A percentile compares a stretch with the other conserved stretches of the same genome.
These are phyloP conservation scores for Bombyx mandarina DNA, from an alignment of 1,140 invertebrate species.

Conservation along the genomic window DNA sequence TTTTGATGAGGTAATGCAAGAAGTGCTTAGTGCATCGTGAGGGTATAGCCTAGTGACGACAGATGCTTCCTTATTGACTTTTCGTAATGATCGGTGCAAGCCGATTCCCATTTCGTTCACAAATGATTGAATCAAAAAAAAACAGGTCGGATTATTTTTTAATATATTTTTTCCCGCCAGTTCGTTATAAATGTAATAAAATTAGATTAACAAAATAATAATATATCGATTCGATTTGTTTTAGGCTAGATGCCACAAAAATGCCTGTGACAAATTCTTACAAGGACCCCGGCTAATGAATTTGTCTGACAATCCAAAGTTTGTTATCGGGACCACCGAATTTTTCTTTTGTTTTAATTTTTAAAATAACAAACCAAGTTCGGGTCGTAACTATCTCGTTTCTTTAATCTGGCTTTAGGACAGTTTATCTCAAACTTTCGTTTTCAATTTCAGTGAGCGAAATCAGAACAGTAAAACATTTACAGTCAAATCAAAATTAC, in stretches of 20 bases:
- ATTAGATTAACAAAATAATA: background rate
- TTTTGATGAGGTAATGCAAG: conserved; percentile 3
- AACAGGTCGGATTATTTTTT: too few relatives aligned
- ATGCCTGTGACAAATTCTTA: conserved; percentile 44
- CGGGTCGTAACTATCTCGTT: conserved; percentile 40
- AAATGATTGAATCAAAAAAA: too few relatives aligned
- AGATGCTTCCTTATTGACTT: conserved; percentile 30
- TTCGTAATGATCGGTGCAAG: too few relatives aligned
- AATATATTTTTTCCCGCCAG: too few relatives aligned
- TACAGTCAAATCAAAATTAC: too few relatives aligned
- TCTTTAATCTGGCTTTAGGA: conserved; percentile 28
- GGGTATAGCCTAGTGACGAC: conserved; percentile 16
- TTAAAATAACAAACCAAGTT: conserved; percentile 37
- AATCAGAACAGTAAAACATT: too few relatives aligned
- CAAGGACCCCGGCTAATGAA: conserved; percentile 32
- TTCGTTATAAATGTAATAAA: too few relatives aligned
- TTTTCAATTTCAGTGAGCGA: background rate
- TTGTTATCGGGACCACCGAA: conserved; percentile 6
- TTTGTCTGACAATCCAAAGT: conserved; percentile 25
- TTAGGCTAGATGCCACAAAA: conserved; percentile 1
- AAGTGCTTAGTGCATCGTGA: too few relatives aligned
- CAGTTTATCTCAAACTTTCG: conserved; percentile 20
- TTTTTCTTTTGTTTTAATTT: conserved; percentile 22
- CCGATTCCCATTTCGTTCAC: too few relatives aligned
- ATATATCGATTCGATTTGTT: background rate